Evolutionary conservation across 2,113 vertebrate species (phyloP).

Genomic region (Mixornis gularis): DNA sequence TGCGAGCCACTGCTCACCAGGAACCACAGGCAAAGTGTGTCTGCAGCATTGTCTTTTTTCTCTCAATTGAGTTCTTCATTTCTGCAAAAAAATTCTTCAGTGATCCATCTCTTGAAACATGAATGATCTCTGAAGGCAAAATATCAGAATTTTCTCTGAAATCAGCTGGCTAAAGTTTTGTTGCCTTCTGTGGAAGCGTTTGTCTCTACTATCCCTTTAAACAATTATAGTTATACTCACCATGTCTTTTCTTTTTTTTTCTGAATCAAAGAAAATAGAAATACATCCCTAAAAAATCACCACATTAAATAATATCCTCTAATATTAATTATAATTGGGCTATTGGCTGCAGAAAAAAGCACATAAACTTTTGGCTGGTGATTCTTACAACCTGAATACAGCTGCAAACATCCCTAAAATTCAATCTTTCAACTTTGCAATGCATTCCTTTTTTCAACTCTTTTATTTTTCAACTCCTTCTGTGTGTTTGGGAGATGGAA

Average conservation of each 20-base stretch:
- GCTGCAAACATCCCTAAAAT: neutral
- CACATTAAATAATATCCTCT: neutral
- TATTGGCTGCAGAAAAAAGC: neutral
- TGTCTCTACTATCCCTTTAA: neutral
- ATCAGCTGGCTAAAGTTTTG: neutral
- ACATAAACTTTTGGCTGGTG: neutral
- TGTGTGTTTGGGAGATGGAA: neutral
- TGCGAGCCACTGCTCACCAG: neutral
- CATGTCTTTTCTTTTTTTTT: neutral
- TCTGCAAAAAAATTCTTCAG: neutral
- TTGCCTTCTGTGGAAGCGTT: neutral
- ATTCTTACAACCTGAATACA: neutral
- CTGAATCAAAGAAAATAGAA: neutral
- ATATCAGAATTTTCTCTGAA: neutral
- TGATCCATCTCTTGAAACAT: neutral
- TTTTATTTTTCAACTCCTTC: neutral
- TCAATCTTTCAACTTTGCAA: neutral
- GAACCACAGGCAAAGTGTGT: neutral
- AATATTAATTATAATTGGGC: neutral
- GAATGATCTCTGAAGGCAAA: neutral
- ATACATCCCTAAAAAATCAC: neutral
- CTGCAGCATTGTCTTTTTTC: neutral
- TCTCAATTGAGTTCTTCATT: neutral
- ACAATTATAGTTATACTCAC: neutral
- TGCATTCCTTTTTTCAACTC: neutral